Conservation (phyloP, 2,888 invertebrate genomes). For the Diogma glabrata region DNA sequence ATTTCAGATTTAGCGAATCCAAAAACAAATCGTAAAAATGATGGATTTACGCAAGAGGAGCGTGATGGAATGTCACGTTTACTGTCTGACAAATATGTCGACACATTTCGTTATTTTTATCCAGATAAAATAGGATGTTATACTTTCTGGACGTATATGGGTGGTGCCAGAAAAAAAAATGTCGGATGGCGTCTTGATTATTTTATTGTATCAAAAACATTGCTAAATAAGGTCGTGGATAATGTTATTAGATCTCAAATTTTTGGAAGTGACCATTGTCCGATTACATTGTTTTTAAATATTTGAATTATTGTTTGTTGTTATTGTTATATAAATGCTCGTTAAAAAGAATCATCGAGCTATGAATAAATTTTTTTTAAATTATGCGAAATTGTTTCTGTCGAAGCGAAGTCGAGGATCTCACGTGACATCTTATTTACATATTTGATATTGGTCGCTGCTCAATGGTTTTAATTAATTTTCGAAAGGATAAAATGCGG, state of each 20-base stretch:
- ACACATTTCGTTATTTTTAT: conserved; percentile 76
- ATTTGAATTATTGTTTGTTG: too few relatives aligned
- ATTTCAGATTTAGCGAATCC: conserved; percentile 77
- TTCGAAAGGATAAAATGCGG: too few relatives aligned
- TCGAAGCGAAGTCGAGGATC: too few relatives aligned
- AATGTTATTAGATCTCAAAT: conserved; percentile 69
- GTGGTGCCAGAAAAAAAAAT: conserved; percentile 75
- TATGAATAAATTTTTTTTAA: too few relatives aligned
- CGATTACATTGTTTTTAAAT: conserved; percentile 66
- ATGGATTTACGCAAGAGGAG: conserved; percentile 94
- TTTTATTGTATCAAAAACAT: conserved; percentile 74
- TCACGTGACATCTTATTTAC: too few relatives aligned
- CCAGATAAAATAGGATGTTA: conserved; percentile 74
- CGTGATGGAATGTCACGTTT: conserved; percentile 81
- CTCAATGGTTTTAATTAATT: too few relatives aligned
- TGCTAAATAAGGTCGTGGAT: conserved; percentile 70
- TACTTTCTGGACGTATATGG: conserved; percentile 94
- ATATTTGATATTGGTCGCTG: too few relatives aligned
- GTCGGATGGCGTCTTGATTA: conserved; percentile 98
- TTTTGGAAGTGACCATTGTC: conserved; percentile 94
- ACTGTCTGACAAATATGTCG: conserved; percentile 69
- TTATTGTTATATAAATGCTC: too few relatives aligned
- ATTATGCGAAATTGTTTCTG: too few relatives aligned
- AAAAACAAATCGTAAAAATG: conserved; percentile 80
- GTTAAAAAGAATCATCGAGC: too few relatives aligned